phyloP scores from a whole-genome alignment of 2,797 vertebrate genomes.

The Myiotriccus ornatus region DNA sequence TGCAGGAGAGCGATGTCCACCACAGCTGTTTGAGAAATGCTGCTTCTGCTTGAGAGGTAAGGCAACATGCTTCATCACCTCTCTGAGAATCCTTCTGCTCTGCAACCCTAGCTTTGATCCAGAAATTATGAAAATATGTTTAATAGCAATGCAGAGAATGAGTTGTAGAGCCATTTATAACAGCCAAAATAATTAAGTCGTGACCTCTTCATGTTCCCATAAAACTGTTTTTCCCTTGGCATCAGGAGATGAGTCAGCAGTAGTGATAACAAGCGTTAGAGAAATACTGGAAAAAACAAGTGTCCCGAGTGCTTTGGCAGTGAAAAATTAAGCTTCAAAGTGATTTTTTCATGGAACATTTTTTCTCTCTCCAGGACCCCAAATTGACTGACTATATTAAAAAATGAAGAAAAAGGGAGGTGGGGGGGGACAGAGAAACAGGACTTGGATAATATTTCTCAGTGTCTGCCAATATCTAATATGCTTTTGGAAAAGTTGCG shows the following conservation, averaged over 20 bases:
- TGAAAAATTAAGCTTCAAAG: constrained; percentile 68
- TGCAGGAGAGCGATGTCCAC: neutral
- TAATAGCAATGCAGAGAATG: neutral
- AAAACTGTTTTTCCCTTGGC: constrained; percentile 65
- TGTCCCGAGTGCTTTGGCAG: constrained; percentile 64
- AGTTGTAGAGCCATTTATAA: constrained; percentile 31
- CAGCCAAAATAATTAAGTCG: constrained; percentile 55
- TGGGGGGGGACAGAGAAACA: neutral
- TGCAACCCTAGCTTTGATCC: neutral
- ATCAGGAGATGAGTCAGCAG: constrained; percentile 74
- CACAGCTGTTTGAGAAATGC: neutral
- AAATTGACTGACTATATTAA: constrained; percentile 53
- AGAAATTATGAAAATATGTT: neutral
- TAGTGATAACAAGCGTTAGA: constrained; percentile 67
- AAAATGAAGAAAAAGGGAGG: neutral
- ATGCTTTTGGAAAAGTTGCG: constrained; percentile 59
- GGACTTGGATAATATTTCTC: constrained; percentile 54
- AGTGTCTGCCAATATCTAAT: constrained; percentile 48
- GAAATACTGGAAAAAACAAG: constrained; percentile 64
- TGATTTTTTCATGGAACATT: constrained; percentile 69
- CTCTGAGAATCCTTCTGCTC: neutral
- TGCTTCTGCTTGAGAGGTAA: neutral
- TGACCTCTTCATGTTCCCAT: constrained; percentile 56
- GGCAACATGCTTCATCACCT: neutral
- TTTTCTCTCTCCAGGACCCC: constrained; percentile 58